These are phyloP conservation scores for Catocala fraxini DNA, from an alignment of 2,888 invertebrate genomes.

Conservation along the genomic window DNA sequence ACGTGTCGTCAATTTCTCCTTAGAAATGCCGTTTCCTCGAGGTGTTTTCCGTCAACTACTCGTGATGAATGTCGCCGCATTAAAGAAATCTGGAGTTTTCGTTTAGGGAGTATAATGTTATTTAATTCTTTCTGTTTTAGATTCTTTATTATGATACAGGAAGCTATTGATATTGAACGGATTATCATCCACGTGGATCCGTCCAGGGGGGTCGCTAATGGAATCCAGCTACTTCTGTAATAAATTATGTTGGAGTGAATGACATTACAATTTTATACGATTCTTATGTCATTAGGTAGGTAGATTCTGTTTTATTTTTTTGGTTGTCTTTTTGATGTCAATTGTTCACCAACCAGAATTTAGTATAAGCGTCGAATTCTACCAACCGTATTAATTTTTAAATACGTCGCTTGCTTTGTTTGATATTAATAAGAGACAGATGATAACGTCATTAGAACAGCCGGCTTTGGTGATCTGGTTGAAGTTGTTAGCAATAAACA, in stretches of 20 bases:
- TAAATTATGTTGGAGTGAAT: not conserved
- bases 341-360: too few species aligned
- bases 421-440: too few species aligned
- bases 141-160: not conserved
- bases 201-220: constrained; percentile 4
- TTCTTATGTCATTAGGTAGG: too few species aligned
- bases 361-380: too few species aligned
- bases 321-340: too few species aligned
- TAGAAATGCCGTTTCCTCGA: constrained; percentile 56
- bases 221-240: not conserved
- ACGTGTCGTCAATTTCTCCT: constrained; percentile 59
- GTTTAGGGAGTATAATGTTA: constrained; percentile 5
- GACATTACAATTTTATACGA: not conserved
- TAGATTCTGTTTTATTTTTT: too few species aligned
- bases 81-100: constrained; percentile 22
- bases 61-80: constrained; percentile 42
- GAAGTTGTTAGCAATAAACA: too few species aligned
- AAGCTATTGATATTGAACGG: constrained; percentile 1
- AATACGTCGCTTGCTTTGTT: too few species aligned
- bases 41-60: constrained; percentile 54
- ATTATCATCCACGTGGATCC: not conserved
- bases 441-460: too few species aligned
- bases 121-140: not conserved
- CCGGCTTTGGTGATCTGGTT: too few species aligned
- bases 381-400: too few species aligned